phyloP scores from a whole-genome alignment of 2,797 vertebrate species.

The Babyrousa celebensis region DNA sequence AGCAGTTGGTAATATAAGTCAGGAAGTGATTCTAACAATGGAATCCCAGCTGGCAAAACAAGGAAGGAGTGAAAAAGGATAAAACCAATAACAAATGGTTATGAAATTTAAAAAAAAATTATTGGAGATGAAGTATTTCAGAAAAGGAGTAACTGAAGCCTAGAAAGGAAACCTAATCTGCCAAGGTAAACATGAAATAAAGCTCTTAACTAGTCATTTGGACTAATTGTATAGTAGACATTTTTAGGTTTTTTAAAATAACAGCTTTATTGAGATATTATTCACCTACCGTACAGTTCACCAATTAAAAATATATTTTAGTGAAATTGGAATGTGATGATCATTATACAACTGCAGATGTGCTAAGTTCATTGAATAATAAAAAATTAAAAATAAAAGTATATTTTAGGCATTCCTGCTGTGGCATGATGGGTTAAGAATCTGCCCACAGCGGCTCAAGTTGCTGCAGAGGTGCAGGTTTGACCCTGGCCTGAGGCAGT shows the following conservation, averaged over 20 bases:
- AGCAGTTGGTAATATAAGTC: neutral
- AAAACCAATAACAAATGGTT: neutral
- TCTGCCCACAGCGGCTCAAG: too few relatives aligned
- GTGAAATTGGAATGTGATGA: too few relatives aligned
- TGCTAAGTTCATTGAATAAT: too few relatives aligned
- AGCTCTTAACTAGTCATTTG: neutral
- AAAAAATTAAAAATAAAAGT: too few relatives aligned
- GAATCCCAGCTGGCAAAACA: neutral
- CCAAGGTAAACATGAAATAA: neutral
- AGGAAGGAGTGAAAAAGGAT: neutral
- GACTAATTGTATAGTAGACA: neutral
- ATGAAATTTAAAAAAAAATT: neutral
- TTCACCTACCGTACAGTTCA: too few relatives aligned
- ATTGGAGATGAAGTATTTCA: neutral
- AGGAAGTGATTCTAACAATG: neutral
- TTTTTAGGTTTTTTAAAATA: neutral
- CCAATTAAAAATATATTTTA: too few relatives aligned
- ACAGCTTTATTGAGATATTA: too few relatives aligned
- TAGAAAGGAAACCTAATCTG: neutral
- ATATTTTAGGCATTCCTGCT: too few relatives aligned
- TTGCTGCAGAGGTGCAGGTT: too few relatives aligned
- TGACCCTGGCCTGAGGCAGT: too few relatives aligned
- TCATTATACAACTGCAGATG: too few relatives aligned
- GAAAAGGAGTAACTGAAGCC: neutral
- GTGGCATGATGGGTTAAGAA: too few relatives aligned